Percentiles rank a stretch among this genome's conserved stretches.
These are phyloP conservation scores for Miltochrista miniata DNA, from an alignment of 2,888 invertebrate genomes.

Conservation along the genomic window DNA sequence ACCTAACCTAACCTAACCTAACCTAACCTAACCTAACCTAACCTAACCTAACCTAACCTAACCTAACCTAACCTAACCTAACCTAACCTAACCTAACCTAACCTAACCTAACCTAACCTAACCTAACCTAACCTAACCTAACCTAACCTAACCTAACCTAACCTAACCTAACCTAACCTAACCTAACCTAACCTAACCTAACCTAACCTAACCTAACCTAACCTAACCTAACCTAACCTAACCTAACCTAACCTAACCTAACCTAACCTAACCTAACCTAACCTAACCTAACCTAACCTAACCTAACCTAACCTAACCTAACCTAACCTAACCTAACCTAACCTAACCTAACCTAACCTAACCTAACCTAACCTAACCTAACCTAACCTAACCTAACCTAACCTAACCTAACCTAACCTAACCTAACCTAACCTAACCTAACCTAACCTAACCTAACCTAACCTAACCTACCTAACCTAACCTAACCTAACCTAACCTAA, in stretches of 20 bases:
- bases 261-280: slow-evolving; percentile 14
- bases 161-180: slow-evolving; percentile 15
- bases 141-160: slow-evolving; percentile 14
- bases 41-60: slow-evolving; percentile 12
- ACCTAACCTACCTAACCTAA: slow-evolving; percentile 6
- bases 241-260: slow-evolving; percentile 14
- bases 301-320: slow-evolving; percentile 14
- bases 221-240: slow-evolving; percentile 14
- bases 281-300: slow-evolving; percentile 14
- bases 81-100: slow-evolving; percentile 15
- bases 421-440: slow-evolving; percentile 15
- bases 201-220: slow-evolving; percentile 10
- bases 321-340: slow-evolving; percentile 7
- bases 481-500: slow-evolving; percentile 14
- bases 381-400: slow-evolving; percentile 14
- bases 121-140: slow-evolving; percentile 15
- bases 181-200: slow-evolving; percentile 14
- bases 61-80: slow-evolving; percentile 13
- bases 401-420: slow-evolving; percentile 15
- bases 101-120: slow-evolving; percentile 14
- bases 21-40: slow-evolving; percentile 12
- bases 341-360: slow-evolving; percentile 14
- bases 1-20: slow-evolving; percentile 5
- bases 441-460: slow-evolving; percentile 3
- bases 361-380: slow-evolving; percentile 14